phyloP scores from a whole-genome alignment of 2,113 vertebrate species.

The Lepus timidus region DNA sequence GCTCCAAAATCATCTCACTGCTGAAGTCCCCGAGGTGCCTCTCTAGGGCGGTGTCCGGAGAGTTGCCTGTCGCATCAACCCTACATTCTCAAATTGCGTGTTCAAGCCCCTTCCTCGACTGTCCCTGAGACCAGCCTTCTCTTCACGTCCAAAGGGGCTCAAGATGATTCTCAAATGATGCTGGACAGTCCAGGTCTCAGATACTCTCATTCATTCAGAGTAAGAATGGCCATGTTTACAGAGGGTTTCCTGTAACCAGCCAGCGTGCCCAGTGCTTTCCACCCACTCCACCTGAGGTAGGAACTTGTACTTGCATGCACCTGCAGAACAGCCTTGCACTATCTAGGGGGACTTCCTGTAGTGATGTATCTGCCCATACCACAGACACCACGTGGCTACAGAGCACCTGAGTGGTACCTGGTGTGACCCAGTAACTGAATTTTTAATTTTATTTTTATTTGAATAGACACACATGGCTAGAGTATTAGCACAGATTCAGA shows the following conservation, averaged over 20 bases:
- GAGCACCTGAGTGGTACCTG: neutral
- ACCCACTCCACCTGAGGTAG: neutral
- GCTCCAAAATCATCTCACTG: neutral
- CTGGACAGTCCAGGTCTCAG: fast-evolving
- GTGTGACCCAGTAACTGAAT: neutral
- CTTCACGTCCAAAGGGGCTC: neutral
- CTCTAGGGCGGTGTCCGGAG: neutral
- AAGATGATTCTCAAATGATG: neutral
- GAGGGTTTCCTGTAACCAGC: neutral
- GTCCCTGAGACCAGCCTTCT: neutral
- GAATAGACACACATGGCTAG: neutral
- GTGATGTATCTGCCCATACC: too few relatives aligned
- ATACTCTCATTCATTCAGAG: neutral
- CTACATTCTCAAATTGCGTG: neutral
- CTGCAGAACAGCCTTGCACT: neutral
- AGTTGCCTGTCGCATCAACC: neutral
- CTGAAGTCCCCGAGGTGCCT: neutral
- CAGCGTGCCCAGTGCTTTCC: neutral
- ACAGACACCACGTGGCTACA: neutral
- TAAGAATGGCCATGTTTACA: fast-evolving
- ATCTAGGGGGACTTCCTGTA: neutral
- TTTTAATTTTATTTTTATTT: conserved; percentile 43
- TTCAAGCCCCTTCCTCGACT: neutral
- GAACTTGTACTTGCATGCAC: neutral
- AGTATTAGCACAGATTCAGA: neutral